Evolutionary conservation across 2,888 invertebrate species (phyloP).

Genomic region (Pemphredon lugubris): DNA sequence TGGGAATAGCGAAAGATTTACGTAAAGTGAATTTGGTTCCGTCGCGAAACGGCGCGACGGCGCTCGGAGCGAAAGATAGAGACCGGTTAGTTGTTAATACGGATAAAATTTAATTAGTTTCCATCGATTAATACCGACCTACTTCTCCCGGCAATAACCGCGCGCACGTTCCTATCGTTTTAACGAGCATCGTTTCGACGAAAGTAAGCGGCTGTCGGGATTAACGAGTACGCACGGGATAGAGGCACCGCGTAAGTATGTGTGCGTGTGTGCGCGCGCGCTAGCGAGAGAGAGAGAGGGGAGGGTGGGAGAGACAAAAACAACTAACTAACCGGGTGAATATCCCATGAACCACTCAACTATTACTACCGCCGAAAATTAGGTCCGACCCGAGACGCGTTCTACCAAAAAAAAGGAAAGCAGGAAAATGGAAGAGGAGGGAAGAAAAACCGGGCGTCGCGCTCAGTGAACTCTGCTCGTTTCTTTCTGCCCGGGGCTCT

Average conservation of each 20-base stretch:
- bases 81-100: slow-evolving; percentile 6
- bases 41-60: neutral
- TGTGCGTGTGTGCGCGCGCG: too few relatives aligned
- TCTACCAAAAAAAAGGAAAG: slow-evolving; percentile 21
- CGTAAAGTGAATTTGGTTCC: slow-evolving; percentile 10
- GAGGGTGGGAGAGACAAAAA: too few relatives aligned
- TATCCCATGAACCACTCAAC: too few relatives aligned
- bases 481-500: slow-evolving; percentile 32
- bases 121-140: slow-evolving; percentile 10
- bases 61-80: slow-evolving; percentile 1
- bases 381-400: too few relatives aligned
- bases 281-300: too few relatives aligned
- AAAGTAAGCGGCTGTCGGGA: too few relatives aligned
- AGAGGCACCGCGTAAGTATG: too few relatives aligned
- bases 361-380: too few relatives aligned
- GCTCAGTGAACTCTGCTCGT: slow-evolving; percentile 44
- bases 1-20: slow-evolving; percentile 23
- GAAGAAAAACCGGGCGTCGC: slow-evolving; percentile 32
- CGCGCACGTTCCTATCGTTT: neutral
- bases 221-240: too few relatives aligned
- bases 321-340: too few relatives aligned
- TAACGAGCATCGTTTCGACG: neutral
- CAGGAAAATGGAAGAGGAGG: slow-evolving; percentile 4
- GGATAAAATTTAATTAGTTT: slow-evolving; percentile 20
- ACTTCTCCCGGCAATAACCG: neutral